These are phyloP conservation scores for Drosophila neoperkinsi DNA, from an alignment of 2,888 invertebrate species.

Conservation along the genomic window DNA sequence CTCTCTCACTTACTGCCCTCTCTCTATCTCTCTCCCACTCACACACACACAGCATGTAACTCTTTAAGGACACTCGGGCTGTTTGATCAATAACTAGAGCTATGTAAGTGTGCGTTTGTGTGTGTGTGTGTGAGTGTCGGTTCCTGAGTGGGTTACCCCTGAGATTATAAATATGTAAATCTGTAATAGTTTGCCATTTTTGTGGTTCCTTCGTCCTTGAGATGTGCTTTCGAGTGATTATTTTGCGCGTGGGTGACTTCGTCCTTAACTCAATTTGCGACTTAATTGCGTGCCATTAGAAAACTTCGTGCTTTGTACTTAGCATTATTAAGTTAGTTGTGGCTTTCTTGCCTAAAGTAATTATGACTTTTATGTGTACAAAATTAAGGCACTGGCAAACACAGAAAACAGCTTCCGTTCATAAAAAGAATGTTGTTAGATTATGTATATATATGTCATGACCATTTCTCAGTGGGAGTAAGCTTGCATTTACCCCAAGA, in stretches of 20 bases:
- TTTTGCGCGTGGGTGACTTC: conserved; percentile 24
- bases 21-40: background rate
- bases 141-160: conserved; percentile 16
- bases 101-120: conserved; percentile 2
- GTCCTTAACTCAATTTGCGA: conserved; percentile 66
- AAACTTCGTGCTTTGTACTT: conserved; percentile 21
- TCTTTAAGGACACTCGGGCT: conserved; percentile 33
- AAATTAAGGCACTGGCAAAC: background rate
- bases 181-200: conserved; percentile 29
- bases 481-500: background rate
- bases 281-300: conserved; percentile 66
- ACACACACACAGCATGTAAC: conserved; percentile 11
- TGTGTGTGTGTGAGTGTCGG: conserved; percentile 3
- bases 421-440: background rate
- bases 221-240: conserved; percentile 35
- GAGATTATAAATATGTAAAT: conserved; percentile 26
- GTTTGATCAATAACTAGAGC: conserved; percentile 58
- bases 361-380: conserved; percentile 6
- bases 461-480: background rate
- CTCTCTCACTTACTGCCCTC: background rate
- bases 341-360: conserved; percentile 3
- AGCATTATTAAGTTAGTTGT: conserved; percentile 28
- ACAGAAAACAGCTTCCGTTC: background rate
- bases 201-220: conserved; percentile 43
- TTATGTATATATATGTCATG: background rate